These are phyloP conservation scores for Drosophila demipolita DNA, from an alignment of 2,888 invertebrate genomes.

Conservation along the genomic window DNA sequence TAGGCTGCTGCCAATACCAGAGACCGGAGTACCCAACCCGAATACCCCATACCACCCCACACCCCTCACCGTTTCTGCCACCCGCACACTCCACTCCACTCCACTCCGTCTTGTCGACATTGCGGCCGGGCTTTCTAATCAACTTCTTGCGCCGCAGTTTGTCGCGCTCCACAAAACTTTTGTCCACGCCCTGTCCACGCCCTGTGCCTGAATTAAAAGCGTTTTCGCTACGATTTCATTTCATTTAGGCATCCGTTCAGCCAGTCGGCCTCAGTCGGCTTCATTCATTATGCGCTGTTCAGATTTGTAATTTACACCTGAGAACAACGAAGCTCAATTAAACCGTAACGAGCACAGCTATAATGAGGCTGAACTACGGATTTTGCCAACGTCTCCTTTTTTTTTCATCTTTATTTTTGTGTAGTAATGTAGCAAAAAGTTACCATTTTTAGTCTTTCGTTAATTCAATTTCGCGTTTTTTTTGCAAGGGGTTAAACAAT, in stretches of 20 bases:
- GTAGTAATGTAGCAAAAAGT: not conserved
- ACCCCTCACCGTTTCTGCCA: constrained; percentile 8
- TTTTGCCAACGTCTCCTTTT: not conserved
- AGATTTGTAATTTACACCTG: constrained; percentile 79
- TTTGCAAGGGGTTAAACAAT: not conserved
- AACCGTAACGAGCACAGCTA: constrained; percentile 29
- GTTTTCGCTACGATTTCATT: constrained; percentile 78
- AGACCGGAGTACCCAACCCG: not conserved
- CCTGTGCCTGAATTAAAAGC: constrained; percentile 65
- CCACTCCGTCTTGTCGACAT: constrained; percentile 31
- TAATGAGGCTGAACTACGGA: not conserved
- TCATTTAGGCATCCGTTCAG: constrained; percentile 71
- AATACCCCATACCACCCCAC: not conserved
- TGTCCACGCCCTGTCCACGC: constrained; percentile 33
- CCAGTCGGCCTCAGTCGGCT: constrained; percentile 28
- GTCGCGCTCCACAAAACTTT: constrained; percentile 68
- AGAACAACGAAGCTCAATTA: constrained; percentile 53
- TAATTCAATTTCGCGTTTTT: not conserved
- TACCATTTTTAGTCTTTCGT: not conserved
- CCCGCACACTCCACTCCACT: constrained; percentile 26
- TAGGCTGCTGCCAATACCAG: constrained; percentile 53
- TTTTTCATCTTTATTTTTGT: not conserved
- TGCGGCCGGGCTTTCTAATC: constrained; percentile 70
- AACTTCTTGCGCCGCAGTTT: constrained; percentile 77
- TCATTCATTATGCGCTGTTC: constrained; percentile 75